phyloP scores from a whole-genome alignment of 2,113 vertebrate genomes.

The Indri indri region DNA sequence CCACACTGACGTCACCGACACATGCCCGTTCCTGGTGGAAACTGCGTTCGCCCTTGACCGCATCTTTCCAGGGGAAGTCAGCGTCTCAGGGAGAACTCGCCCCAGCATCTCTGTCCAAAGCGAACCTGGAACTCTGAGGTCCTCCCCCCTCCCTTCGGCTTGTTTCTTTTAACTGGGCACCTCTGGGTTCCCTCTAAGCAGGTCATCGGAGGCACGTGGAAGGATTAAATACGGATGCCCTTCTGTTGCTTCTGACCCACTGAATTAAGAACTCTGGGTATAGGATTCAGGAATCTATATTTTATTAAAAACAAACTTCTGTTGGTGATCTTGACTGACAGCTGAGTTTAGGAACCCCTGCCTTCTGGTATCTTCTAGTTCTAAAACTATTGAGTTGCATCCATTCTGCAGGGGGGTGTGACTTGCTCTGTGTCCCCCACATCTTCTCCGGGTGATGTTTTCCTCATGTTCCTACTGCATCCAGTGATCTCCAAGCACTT shows the following conservation, averaged over 20 bases:
- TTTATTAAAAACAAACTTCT: background rate
- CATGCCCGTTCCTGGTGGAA: rapidly evolving
- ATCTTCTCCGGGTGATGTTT: background rate
- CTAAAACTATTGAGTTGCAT: background rate
- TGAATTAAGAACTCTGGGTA: background rate
- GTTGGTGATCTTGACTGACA: background rate
- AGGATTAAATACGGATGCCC: background rate
- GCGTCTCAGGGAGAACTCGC: background rate
- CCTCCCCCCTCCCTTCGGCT: background rate
- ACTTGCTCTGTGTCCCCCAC: background rate
- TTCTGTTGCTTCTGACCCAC: background rate
- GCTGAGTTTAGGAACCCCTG: background rate
- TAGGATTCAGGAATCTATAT: background rate
- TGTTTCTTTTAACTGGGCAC: background rate
- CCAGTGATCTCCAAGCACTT: background rate
- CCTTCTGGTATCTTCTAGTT: background rate
- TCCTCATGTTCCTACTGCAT: rapidly evolving
- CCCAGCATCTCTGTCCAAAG: background rate
- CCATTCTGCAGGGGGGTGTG: background rate
- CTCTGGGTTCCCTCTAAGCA: background rate
- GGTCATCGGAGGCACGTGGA: background rate
- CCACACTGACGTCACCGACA: rapidly evolving
- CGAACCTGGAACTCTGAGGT: background rate
- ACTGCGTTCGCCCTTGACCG: background rate
- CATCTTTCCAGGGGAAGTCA: background rate